Percentiles rank a stretch among this genome's conserved stretches.
These are phyloP conservation scores for Morpho deidamia DNA, from an alignment of 2,888 invertebrate genomes.

Conservation along the genomic window DNA sequence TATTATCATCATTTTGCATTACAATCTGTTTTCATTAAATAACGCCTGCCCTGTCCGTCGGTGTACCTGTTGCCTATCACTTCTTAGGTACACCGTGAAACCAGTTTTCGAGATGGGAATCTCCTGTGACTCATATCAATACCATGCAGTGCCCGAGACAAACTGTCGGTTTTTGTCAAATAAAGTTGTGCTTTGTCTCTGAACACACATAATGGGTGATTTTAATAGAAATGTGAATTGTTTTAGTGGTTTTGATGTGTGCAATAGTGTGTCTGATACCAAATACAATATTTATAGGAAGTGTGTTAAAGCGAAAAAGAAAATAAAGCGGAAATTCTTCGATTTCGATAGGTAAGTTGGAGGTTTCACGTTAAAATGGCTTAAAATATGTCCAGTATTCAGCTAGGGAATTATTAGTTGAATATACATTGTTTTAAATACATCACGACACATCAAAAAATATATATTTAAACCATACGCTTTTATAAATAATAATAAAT, in stretches of 20 bases:
- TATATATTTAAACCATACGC: too few relatives aligned
- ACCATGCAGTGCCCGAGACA: not conserved
- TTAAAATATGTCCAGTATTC: too few relatives aligned
- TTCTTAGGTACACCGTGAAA: slow-evolving; percentile 1
- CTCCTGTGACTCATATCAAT: slow-evolving; percentile 13
- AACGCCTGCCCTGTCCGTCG: slow-evolving; percentile 4
- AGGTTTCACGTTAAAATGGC: not conserved
- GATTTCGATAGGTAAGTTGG: slow-evolving; percentile 49
- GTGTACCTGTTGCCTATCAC: not conserved
- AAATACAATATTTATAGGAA: slow-evolving; percentile 43
- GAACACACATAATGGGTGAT: slow-evolving; percentile 18
- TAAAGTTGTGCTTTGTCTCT: not conserved
- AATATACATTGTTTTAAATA: too few relatives aligned
- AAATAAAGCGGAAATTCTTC: slow-evolving; percentile 40
- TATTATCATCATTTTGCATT: slow-evolving; percentile 24
- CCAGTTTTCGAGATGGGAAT: slow-evolving; percentile 8
- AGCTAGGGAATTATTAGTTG: too few relatives aligned
- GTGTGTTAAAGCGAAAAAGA: slow-evolving; percentile 55
- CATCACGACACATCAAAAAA: too few relatives aligned
- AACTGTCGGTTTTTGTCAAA: not conserved
- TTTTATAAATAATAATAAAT: too few relatives aligned
- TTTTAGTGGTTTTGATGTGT: slow-evolving; percentile 39
- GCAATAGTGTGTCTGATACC: slow-evolving; percentile 38
- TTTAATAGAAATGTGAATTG: slow-evolving; percentile 40
- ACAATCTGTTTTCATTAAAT: slow-evolving; percentile 17